phyloP scores from a whole-genome alignment of 2,113 vertebrate species.

The Tragelaphus imberbis region DNA sequence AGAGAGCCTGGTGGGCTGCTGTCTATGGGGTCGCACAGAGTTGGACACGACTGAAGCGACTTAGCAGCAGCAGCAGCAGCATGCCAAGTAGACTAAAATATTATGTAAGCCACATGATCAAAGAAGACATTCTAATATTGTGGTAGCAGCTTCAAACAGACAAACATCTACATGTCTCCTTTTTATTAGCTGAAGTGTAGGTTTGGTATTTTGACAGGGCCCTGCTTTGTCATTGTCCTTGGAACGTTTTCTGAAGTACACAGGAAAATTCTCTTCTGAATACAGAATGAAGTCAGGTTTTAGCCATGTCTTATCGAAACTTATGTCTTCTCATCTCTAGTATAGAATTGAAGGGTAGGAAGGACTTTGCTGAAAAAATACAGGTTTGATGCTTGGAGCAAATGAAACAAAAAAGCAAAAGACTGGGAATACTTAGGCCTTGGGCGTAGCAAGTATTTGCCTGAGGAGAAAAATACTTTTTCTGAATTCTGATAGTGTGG shows the following conservation, averaged over 20 bases:
- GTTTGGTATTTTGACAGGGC: neutral
- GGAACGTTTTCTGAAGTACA: neutral
- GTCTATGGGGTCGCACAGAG: no score
- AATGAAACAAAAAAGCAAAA: constrained; percentile 30
- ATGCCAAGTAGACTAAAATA: neutral
- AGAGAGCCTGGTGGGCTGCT: no score
- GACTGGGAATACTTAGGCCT: neutral
- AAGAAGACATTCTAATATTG: neutral
- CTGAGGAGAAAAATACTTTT: neutral
- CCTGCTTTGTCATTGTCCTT: constrained; percentile 40
- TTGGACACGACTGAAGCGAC: no score
- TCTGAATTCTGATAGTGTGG: constrained; percentile 25
- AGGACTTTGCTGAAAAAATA: neutral
- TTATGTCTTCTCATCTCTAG: neutral
- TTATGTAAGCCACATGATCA: neutral
- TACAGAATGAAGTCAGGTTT: constrained; percentile 35
- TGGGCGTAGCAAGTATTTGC: neutral
- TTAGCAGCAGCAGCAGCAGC: no score
- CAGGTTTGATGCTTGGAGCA: neutral
- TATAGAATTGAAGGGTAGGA: neutral
- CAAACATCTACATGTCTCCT: neutral
- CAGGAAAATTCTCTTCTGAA: constrained; percentile 22
- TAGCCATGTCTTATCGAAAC: constrained; percentile 16
- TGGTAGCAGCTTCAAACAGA: neutral
- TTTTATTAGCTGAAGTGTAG: constrained; percentile 4